Conservation (phyloP, 2,888 invertebrate species). For the Willowsia nigromaculata region DNA sequence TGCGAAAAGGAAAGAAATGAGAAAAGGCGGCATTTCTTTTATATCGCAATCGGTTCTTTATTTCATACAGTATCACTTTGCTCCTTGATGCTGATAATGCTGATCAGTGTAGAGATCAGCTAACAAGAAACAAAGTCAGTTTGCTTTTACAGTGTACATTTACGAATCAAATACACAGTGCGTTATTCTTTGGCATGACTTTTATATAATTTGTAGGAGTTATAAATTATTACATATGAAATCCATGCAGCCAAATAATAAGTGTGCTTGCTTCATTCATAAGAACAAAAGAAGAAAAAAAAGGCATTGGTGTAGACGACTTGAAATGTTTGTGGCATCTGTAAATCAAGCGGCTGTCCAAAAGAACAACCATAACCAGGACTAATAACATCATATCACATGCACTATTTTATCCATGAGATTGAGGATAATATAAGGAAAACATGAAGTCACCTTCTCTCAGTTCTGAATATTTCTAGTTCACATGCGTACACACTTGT, state of each 20-base stretch:
- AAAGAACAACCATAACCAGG: slow-evolving; percentile 62
- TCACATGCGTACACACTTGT: neutral
- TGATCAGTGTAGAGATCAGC: slow-evolving; percentile 19
- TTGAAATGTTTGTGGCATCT: slow-evolving; percentile 62
- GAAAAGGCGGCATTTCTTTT: slow-evolving; percentile 44
- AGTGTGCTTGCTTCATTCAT: neutral
- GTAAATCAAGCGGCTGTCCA: slow-evolving; percentile 62
- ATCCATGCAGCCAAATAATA: neutral
- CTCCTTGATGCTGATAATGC: slow-evolving; percentile 9
- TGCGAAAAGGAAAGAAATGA: slow-evolving; percentile 8
- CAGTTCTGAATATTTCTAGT: neutral
- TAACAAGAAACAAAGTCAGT: slow-evolving; percentile 25
- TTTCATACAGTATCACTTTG: neutral
- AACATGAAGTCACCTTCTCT: neutral
- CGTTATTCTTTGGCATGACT: neutral
- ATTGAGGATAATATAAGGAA: neutral
- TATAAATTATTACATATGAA: slow-evolving; percentile 6
- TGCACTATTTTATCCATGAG: slow-evolving; percentile 12
- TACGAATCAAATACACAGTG: slow-evolving; percentile 2
- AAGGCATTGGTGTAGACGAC: slow-evolving; percentile 48
- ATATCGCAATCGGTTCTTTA: slow-evolving; percentile 29
- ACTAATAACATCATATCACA: slow-evolving; percentile 63
- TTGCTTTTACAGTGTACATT: neutral
- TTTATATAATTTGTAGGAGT: neutral
- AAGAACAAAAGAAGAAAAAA: neutral